phyloP scores from a whole-genome alignment of 2,888 invertebrate species.

The Aphodius granarius region DNA sequence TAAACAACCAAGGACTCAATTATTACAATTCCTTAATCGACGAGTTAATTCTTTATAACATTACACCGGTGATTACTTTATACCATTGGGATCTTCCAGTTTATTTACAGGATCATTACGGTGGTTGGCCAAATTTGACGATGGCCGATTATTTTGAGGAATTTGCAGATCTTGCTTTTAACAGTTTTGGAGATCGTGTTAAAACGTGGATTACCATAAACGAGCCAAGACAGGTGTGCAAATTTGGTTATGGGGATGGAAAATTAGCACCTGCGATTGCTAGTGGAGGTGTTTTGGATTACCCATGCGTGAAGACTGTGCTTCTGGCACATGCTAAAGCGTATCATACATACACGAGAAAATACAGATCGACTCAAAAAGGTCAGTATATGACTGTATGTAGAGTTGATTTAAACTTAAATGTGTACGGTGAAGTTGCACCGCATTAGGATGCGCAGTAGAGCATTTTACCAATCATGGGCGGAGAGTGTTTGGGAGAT shows the following conservation, averaged over 20 bases:
- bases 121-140: constrained; percentile 66
- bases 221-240: constrained; percentile 29
- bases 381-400: constrained; percentile 25
- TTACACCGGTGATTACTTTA: constrained; percentile 62
- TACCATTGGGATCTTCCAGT: constrained; percentile 71
- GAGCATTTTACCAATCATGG: no score
- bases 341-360: constrained; percentile 58
- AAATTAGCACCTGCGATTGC: constrained; percentile 21
- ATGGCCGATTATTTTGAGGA: constrained; percentile 63
- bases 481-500: no score
- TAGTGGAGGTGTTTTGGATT: constrained; percentile 53
- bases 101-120: constrained; percentile 56
- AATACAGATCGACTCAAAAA: constrained; percentile 50
- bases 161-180: constrained; percentile 60
- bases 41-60: constrained; percentile 57
- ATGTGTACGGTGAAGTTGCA: no score
- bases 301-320: constrained; percentile 62
- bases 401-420: no score
- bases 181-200: constrained; percentile 53
- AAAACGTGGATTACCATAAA: constrained; percentile 34
- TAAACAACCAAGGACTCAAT: constrained; percentile 63
- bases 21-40: constrained; percentile 67
- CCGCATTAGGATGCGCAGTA: no score
- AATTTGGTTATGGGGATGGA: constrained; percentile 19
- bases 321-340: constrained; percentile 63